Conservation (phyloP, 2,113 vertebrate species). For the Catharus bicknelli region DNA sequence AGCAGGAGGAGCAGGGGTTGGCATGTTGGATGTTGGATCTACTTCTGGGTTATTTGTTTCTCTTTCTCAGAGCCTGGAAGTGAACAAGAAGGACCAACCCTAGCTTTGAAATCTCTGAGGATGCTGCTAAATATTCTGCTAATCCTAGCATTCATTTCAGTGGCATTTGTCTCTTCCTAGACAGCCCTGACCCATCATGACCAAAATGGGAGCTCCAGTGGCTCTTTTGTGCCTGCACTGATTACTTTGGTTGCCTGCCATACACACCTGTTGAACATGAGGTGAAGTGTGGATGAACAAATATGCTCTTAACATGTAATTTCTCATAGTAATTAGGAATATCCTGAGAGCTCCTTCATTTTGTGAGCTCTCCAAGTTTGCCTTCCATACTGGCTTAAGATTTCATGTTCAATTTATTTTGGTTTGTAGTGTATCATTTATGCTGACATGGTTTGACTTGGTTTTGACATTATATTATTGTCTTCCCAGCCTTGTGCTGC, state of each 20-base stretch:
- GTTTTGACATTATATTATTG: slow-evolving; percentile 23
- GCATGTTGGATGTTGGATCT: not conserved
- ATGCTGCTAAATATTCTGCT: not conserved
- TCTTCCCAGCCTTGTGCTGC: slow-evolving; percentile 9
- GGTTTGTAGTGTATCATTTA: slow-evolving; percentile 29
- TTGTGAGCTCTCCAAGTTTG: not conserved
- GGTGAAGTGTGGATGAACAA: not conserved
- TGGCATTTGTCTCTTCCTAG: not conserved
- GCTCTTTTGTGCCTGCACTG: not conserved
- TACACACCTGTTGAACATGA: not conserved
- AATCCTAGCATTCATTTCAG: not conserved
- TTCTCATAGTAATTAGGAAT: not conserved
- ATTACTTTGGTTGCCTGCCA: not conserved
- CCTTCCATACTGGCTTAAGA: not conserved
- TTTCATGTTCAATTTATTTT: slow-evolving; percentile 15
- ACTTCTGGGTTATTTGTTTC: not conserved
- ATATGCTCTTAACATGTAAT: not conserved
- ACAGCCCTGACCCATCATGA: fast-evolving
- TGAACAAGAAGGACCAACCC: not conserved
- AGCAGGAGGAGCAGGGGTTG: not conserved
- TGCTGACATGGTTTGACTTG: slow-evolving; percentile 16
- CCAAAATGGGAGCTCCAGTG: not conserved
- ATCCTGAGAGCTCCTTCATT: not conserved
- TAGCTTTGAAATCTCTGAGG: not conserved
- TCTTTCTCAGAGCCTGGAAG: not conserved